Evolutionary conservation across 2,113 vertebrate species (phyloP).

Genomic region (Sceloporus undulatus): DNA sequence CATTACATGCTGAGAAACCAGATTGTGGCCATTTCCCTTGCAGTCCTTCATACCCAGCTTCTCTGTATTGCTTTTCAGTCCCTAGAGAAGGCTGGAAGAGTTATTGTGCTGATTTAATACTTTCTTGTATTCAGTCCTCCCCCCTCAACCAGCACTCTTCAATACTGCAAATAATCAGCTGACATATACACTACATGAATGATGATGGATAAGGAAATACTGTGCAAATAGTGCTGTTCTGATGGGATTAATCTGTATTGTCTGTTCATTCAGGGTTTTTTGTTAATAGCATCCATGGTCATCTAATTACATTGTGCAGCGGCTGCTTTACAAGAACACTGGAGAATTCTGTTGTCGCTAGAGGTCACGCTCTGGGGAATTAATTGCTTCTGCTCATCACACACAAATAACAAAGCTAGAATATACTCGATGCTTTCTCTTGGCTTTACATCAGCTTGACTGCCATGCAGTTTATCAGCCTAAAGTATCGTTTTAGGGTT

Average conservation of each 20-base stretch:
- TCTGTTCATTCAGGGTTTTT: constrained; percentile 48
- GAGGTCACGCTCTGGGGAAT: constrained; percentile 43
- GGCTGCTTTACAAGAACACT: constrained; percentile 45
- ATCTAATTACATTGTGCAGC: constrained; percentile 63
- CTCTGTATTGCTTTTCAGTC: constrained; percentile 35
- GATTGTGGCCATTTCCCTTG: constrained; percentile 76
- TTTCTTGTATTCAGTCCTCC: constrained; percentile 66
- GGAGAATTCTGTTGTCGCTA: constrained; percentile 35
- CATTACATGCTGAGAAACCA: constrained; percentile 57
- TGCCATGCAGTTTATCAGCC: constrained; percentile 21
- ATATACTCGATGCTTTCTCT: constrained; percentile 20
- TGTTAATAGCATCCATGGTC: constrained; percentile 59
- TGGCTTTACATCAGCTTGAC: constrained; percentile 10
- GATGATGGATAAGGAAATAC: constrained; percentile 2
- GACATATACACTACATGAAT: constrained; percentile 52
- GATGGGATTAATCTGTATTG: constrained; percentile 71
- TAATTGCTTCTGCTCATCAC: constrained; percentile 12
- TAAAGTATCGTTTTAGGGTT: constrained; percentile 20
- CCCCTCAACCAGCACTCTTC: constrained; percentile 42
- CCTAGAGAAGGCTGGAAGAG: constrained; percentile 57
- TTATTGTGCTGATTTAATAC: constrained; percentile 70
- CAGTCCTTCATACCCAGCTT: constrained; percentile 42
- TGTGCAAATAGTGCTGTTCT: constrained; percentile 55
- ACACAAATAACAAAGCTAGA: constrained; percentile 30
- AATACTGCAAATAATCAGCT: constrained; percentile 68